Percentiles rank a stretch among this genome's conserved stretches.
phyloP scores from a whole-genome alignment of 2,797 vertebrate species.

The Nyctalus aviator region DNA sequence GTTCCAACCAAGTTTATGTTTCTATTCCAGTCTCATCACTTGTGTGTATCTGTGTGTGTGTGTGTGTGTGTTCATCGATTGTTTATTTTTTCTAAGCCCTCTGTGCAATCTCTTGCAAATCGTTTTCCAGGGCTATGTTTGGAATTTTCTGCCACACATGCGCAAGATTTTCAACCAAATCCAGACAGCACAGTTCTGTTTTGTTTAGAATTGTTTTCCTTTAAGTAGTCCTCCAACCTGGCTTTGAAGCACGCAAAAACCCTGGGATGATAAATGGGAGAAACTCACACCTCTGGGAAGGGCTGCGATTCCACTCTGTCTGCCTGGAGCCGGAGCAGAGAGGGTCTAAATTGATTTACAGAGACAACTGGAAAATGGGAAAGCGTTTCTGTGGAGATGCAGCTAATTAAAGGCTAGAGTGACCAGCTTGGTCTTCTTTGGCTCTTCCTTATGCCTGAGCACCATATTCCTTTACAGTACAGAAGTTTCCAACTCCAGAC shows the following conservation, averaged over 20 bases:
- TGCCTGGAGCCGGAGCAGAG: constrained; percentile 58
- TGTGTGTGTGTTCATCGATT: constrained; percentile 39
- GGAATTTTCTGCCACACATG: constrained; percentile 55
- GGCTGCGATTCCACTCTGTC: constrained; percentile 74
- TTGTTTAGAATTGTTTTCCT: constrained; percentile 76
- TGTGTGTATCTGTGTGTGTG: neutral
- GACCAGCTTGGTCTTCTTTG: neutral
- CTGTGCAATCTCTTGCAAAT: constrained; percentile 67
- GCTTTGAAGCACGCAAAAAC: constrained; percentile 76
- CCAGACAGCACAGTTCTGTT: constrained; percentile 40
- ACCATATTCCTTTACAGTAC: neutral
- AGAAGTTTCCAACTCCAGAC: neutral
- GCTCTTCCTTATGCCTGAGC: constrained; percentile 12
- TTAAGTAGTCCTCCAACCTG: constrained; percentile 64
- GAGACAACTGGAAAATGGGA: constrained; percentile 74
- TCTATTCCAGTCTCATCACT: constrained; percentile 14
- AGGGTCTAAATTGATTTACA: constrained; percentile 74
- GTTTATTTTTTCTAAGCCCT: constrained; percentile 70
- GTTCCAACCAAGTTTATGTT: constrained; percentile 45
- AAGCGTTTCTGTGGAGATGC: constrained; percentile 63
- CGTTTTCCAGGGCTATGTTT: constrained; percentile 37
- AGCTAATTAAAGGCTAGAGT: constrained; percentile 62
- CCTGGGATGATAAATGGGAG: constrained; percentile 76
- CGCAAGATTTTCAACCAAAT: constrained; percentile 68
- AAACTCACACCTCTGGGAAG: constrained; percentile 76